A percentile compares a stretch with the other conserved stretches of the same genome.
Evolutionary conservation across 2,113 vertebrate genomes (phyloP).

Genomic region (Trichechus manatus): DNA sequence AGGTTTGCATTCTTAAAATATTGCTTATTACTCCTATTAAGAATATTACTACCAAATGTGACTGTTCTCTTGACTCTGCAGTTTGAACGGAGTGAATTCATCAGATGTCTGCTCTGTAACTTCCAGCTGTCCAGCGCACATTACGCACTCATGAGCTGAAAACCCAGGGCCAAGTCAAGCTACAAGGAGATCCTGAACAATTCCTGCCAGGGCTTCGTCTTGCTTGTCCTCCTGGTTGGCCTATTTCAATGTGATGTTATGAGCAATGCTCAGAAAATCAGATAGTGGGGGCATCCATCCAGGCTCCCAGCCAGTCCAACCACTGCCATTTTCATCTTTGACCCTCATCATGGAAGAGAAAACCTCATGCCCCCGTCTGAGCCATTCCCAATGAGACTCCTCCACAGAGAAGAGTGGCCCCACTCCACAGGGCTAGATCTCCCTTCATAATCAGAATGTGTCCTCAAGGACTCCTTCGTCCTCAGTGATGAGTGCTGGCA

Average conservation of each 20-base stretch:
- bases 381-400: background rate
- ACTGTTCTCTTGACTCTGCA: background rate
- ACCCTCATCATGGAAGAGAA: background rate
- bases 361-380: background rate
- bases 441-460: background rate
- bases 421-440: background rate
- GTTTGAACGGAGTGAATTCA: background rate
- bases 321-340: background rate
- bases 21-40: background rate
- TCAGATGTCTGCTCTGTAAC: background rate
- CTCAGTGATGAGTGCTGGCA: background rate
- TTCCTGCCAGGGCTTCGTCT: background rate
- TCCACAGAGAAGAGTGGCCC: too few relatives aligned
- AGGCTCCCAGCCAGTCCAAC: background rate
- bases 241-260: background rate
- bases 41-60: background rate
- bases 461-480: background rate
- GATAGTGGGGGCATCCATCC: rapidly evolving
- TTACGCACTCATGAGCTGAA: background rate
- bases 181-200: background rate
- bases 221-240: background rate
- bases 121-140: background rate
- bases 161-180: background rate
- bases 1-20: too few relatives aligned
- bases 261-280: background rate